A percentile compares a stretch with the other conserved stretches of the same genome.
Evolutionary conservation across 2,797 vertebrate genomes (phyloP).

Genomic region (Molossus alvarezi): DNA sequence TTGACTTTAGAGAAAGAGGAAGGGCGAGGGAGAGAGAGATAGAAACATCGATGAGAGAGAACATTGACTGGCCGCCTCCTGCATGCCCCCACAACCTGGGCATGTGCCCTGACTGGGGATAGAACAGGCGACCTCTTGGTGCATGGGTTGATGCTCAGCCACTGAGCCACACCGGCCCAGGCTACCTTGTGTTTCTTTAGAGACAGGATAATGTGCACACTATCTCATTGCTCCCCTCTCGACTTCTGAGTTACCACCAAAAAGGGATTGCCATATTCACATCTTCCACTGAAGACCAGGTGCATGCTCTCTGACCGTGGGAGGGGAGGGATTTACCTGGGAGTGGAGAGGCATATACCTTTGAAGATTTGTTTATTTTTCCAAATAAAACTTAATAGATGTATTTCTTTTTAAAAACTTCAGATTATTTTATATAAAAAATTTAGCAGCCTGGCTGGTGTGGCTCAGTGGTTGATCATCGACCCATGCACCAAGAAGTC

Average conservation of each 20-base stretch:
- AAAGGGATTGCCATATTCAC: neutral
- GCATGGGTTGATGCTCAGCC: too few species aligned
- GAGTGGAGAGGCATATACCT: rapidly evolving
- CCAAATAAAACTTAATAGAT: neutral
- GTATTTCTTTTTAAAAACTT: neutral
- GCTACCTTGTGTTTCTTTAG: neutral
- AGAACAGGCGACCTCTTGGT: too few species aligned
- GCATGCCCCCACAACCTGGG: too few species aligned
- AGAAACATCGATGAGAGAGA: too few species aligned
- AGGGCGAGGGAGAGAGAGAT: too few species aligned
- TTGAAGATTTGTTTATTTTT: neutral
- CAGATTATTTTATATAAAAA: neutral
- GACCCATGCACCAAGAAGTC: too few species aligned
- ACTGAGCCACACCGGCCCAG: too few species aligned
- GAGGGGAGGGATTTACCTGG: neutral
- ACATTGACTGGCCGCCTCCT: too few species aligned
- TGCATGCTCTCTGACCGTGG: neutral
- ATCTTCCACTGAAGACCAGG: neutral
- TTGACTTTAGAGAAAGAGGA: too few species aligned
- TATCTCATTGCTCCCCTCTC: neutral
- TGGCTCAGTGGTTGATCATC: too few species aligned
- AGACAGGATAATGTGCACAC: neutral
- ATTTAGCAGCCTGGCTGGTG: neutral
- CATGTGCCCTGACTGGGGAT: too few species aligned
- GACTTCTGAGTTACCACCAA: neutral